Conservation (phyloP, 2,888 invertebrate genomes). For the Eristalis tenax region DNA sequence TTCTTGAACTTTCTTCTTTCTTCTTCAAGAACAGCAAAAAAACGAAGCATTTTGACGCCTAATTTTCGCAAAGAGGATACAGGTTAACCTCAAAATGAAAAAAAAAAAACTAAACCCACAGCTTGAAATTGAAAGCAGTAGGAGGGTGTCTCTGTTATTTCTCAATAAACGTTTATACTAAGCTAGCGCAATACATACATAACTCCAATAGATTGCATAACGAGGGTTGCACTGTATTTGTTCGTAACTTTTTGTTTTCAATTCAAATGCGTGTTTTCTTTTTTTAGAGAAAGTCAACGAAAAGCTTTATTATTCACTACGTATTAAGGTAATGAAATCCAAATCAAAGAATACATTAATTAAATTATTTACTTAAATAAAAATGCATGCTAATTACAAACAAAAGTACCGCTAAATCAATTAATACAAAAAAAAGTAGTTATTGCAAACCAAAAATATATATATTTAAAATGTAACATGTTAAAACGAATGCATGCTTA, state of each 20-base stretch:
- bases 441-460: background rate
- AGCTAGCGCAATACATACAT: slow-evolving; percentile 21
- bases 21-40: slow-evolving; percentile 5
- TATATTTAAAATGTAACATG: slow-evolving; percentile 11
- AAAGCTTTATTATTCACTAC: slow-evolving; percentile 67
- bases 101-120: background rate
- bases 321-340: slow-evolving; percentile 20
- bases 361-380: slow-evolving; percentile 51
- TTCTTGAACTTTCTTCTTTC: background rate
- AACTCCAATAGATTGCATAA: background rate
- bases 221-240: slow-evolving; percentile 13
- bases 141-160: slow-evolving; percentile 20
- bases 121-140: slow-evolving; percentile 17
- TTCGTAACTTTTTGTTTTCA: slow-evolving; percentile 5
- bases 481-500: slow-evolving; percentile 22
- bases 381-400: slow-evolving; percentile 37
- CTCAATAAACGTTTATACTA: slow-evolving; percentile 27
- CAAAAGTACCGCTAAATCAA: slow-evolving; percentile 25
- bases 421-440: background rate
- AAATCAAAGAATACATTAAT: slow-evolving; percentile 30
- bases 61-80: slow-evolving; percentile 42
- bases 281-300: slow-evolving; percentile 60
- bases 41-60: slow-evolving; percentile 51
- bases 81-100: background rate
- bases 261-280: slow-evolving; percentile 13